phyloP scores from a whole-genome alignment of 2,113 vertebrate genomes.

The Cardinalis cardinalis region DNA sequence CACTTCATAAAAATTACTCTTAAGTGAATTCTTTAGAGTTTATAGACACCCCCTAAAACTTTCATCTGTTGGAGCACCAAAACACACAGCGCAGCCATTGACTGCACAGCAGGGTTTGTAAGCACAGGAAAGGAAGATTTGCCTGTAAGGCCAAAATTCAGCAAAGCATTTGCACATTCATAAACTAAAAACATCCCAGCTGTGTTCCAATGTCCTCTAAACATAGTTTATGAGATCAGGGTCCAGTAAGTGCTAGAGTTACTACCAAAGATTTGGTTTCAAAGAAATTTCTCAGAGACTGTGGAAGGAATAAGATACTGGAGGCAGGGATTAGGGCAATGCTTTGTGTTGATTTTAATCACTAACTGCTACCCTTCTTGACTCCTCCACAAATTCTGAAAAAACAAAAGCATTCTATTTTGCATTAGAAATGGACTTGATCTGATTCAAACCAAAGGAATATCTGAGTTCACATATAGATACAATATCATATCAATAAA shows the following conservation, averaged over 20 bases:
- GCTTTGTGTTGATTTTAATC: neutral
- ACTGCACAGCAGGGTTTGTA: neutral
- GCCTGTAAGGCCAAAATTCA: neutral
- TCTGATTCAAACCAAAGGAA: neutral
- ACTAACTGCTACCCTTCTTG: accelerated
- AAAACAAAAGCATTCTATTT: neutral
- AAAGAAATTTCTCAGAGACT: neutral
- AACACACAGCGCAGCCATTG: neutral
- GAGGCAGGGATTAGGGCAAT: neutral
- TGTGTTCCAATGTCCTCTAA: neutral
- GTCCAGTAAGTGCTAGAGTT: neutral
- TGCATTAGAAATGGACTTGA: neutral
- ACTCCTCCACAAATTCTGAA: neutral
- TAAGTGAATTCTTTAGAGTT: neutral
- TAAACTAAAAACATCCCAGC: neutral
- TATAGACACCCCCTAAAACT: neutral
- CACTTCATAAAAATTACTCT: neutral
- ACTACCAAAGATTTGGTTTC: neutral
- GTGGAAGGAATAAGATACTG: neutral
- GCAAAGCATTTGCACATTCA: neutral
- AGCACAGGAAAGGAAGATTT: neutral
- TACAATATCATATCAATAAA: neutral
- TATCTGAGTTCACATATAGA: neutral
- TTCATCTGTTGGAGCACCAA: neutral
- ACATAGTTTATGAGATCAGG: neutral